phyloP scores from a whole-genome alignment of 2,888 invertebrate species.

The Hemaris fuciformis region DNA sequence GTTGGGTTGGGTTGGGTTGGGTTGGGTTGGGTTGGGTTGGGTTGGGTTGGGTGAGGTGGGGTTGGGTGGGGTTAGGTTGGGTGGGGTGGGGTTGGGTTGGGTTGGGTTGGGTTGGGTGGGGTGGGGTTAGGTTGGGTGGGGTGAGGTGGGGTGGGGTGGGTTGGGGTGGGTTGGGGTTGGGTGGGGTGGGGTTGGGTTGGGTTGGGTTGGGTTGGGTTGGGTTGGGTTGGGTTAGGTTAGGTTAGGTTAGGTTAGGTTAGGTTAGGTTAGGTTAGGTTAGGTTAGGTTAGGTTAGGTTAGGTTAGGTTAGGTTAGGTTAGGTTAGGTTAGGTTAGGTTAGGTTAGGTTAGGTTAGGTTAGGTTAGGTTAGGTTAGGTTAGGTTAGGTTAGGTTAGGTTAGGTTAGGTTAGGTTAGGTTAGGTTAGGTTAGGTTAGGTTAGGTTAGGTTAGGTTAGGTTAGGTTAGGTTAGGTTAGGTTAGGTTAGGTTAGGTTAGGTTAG shows the following conservation, averaged over 20 bases:
- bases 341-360: slow-evolving; percentile 23
- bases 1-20: slow-evolving; percentile 23
- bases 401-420: slow-evolving; percentile 28
- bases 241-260: slow-evolving; percentile 26
- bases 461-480: slow-evolving; percentile 24
- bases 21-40: slow-evolving; percentile 25
- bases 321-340: slow-evolving; percentile 22
- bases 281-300: slow-evolving; percentile 23
- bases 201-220: slow-evolving; percentile 23
- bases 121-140: slow-evolving; percentile 26
- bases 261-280: slow-evolving; percentile 25
- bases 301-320: slow-evolving; percentile 22
- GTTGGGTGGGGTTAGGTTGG: slow-evolving; percentile 28
- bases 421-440: slow-evolving; percentile 26
- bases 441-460: slow-evolving; percentile 24
- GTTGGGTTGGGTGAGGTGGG: slow-evolving; percentile 27
- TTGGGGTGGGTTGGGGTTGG: slow-evolving; percentile 23
- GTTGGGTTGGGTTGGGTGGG: slow-evolving; percentile 25
- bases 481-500: slow-evolving; percentile 24
- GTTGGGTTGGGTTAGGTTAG: slow-evolving; percentile 24
- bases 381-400: slow-evolving; percentile 26
- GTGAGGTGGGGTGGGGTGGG: slow-evolving; percentile 24
- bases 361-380: slow-evolving; percentile 24
- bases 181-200: slow-evolving; percentile 23
- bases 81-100: slow-evolving; percentile 27